Evolutionary conservation across 2,888 invertebrate species (phyloP).

Genomic region (Orthosia incerta): DNA sequence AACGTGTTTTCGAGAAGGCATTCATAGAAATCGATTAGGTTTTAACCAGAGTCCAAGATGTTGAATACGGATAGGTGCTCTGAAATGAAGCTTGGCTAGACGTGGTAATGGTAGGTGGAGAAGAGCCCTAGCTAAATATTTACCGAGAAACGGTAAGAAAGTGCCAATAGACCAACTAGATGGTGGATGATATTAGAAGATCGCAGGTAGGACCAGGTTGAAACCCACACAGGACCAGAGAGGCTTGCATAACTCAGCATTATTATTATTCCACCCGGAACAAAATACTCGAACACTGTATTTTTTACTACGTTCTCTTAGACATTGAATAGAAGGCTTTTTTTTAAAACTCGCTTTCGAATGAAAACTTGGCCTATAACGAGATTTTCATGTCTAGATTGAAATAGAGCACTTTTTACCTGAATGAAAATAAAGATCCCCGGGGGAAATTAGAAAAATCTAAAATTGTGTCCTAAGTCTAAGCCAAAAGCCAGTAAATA

Average conservation of each 20-base stretch:
- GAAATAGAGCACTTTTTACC: slow-evolving; percentile 47
- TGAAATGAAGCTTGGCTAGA: not conserved
- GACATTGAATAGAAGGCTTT: too few relatives aligned
- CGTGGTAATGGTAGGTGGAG: not conserved
- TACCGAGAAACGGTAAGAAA: not conserved
- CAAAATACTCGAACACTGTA: too few relatives aligned
- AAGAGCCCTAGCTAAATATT: not conserved
- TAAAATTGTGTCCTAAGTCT: slow-evolving; percentile 22
- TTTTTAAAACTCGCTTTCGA: not conserved
- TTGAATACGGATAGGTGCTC: not conserved
- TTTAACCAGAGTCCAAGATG: not conserved
- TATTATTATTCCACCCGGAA: too few relatives aligned
- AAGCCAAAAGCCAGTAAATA: slow-evolving; percentile 16
- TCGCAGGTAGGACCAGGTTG: not conserved
- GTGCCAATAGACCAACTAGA: not conserved
- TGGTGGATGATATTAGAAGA: not conserved
- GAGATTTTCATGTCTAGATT: slow-evolving; percentile 33
- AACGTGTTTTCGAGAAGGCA: not conserved
- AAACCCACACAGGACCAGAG: not conserved
- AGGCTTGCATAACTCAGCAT: not conserved
- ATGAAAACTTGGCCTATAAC: slow-evolving; percentile 1
- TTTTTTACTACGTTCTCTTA: too few relatives aligned
- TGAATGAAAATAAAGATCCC: slow-evolving; percentile 27
- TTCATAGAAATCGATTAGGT: not conserved
- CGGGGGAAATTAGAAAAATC: slow-evolving; percentile 45